Percentiles rank a stretch among this genome's conserved stretches.
Conservation (phyloP, 2,888 invertebrate species). For the Corbicula japonica region DNA sequence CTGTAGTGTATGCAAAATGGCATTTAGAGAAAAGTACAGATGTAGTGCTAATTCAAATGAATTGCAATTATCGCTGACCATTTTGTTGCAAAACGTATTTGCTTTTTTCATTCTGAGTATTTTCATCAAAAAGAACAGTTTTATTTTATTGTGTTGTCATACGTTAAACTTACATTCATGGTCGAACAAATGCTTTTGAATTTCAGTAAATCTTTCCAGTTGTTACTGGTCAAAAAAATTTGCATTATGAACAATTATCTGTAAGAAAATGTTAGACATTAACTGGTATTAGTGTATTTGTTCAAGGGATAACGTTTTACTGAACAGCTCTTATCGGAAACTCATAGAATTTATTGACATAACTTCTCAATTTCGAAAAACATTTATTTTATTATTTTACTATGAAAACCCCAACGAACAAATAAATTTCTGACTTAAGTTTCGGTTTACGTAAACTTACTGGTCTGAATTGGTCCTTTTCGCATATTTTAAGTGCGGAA, state of each 20-base stretch:
- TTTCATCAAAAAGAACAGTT: not conserved
- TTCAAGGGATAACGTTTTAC: not conserved
- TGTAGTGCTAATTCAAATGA: conserved; percentile 14
- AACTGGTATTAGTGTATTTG: conserved; percentile 4
- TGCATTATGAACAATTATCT: too few species aligned
- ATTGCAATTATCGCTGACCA: not conserved
- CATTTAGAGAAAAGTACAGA: conserved; percentile 3
- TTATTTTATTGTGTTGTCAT: not conserved
- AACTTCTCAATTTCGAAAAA: conserved; percentile 6
- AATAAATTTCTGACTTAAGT: not conserved
- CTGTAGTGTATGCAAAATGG: not conserved
- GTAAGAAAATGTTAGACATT: too few species aligned
- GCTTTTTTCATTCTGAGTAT: not conserved
- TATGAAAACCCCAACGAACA: not conserved
- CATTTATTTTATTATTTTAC: conserved; percentile 12
- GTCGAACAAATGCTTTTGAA: not conserved
- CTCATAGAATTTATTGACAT: conserved; percentile 9
- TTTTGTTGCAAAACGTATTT: not conserved
- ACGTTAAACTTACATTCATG: not conserved
- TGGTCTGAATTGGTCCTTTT: not conserved
- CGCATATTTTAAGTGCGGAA: not conserved
- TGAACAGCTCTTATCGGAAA: not conserved
- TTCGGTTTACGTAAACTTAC: not conserved
- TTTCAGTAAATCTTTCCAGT: too few species aligned
- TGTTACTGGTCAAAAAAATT: too few species aligned